These are phyloP conservation scores for Cheilosia vernalis DNA, from an alignment of 2,888 invertebrate species.

Conservation along the genomic window DNA sequence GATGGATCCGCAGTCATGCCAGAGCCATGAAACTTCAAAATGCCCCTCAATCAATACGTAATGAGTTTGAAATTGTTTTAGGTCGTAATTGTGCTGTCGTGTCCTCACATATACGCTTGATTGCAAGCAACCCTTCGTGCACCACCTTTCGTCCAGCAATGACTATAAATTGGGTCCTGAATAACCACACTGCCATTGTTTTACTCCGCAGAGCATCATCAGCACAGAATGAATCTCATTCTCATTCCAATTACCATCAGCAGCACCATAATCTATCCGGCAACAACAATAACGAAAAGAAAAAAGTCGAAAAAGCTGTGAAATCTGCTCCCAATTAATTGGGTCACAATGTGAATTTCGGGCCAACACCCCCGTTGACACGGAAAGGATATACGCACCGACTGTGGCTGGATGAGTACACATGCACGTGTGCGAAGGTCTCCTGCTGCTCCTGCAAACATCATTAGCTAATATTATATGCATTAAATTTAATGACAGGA, in stretches of 20 bases:
- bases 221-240: conserved; percentile 39
- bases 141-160: conserved; percentile 61
- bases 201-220: conserved; percentile 40
- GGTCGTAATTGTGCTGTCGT: conserved; percentile 55
- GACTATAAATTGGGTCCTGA: conserved; percentile 74
- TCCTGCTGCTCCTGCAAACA: conserved; percentile 79
- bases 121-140: conserved; percentile 31
- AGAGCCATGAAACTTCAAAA: conserved; percentile 57
- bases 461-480: conserved; percentile 84
- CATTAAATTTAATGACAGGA: conserved; percentile 83
- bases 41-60: conserved; percentile 80
- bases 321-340: conserved; percentile 67
- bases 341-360: conserved; percentile 65
- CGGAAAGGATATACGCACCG: conserved; percentile 25
- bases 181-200: conserved; percentile 56
- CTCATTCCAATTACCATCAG: conserved; percentile 50
- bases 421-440: not conserved
- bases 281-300: conserved; percentile 21
- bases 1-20: not conserved
- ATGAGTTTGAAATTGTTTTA: conserved; percentile 80
- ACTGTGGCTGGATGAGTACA: no score
- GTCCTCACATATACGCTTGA: conserved; percentile 4
- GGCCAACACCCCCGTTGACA: conserved; percentile 1
- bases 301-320: conserved; percentile 1
- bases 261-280: conserved; percentile 55